Evolutionary conservation across 2,113 vertebrate species (phyloP).

Genomic region (Budorcas taxicolor): DNA sequence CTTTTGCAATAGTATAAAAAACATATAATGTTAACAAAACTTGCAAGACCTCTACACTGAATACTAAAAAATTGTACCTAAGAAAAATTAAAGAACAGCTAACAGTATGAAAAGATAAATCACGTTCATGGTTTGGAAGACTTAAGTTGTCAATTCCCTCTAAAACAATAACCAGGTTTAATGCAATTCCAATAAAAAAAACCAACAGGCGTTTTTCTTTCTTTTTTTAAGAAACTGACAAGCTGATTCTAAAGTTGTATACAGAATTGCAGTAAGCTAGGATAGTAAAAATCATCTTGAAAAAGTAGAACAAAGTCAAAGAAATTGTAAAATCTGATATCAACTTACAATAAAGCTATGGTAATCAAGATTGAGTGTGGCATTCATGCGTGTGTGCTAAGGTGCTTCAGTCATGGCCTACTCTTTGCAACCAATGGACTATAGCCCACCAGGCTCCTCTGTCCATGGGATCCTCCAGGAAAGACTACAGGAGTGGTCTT

Average conservation of each 20-base stretch:
- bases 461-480: background rate
- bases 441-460: background rate
- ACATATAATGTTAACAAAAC: background rate
- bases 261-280: background rate
- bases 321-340: background rate
- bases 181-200: background rate
- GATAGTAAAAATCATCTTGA: background rate
- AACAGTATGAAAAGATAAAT: background rate
- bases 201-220: background rate
- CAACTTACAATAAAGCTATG: background rate
- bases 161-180: background rate
- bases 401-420: background rate
- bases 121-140: background rate
- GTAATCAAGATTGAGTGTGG: background rate
- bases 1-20: background rate
- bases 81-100: background rate
- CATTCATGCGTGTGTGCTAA: background rate
- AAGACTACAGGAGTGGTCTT: background rate
- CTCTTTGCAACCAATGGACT: background rate
- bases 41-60: background rate
- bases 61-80: background rate
- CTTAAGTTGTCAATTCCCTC: background rate
- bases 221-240: background rate
- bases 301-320: background rate
- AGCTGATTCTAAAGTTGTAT: background rate